Evolutionary conservation across 64 coral and sea anemone genomes (phyloP).

Genomic region (Platygyra sinensis): DNA sequence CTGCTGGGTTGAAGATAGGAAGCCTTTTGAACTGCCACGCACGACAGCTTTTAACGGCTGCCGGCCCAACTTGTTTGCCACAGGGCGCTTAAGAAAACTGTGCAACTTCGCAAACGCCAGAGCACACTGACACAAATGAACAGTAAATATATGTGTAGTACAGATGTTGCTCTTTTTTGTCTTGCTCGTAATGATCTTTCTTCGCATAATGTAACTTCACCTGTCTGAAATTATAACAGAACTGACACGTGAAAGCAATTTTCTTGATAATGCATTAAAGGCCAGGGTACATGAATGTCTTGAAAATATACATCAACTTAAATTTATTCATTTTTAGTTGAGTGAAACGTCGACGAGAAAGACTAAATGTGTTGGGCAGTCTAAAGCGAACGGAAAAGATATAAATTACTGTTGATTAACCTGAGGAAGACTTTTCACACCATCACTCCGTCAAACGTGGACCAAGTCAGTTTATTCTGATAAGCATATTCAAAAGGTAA

Average conservation of each 20-base stretch:
- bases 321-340: constrained; percentile 3
- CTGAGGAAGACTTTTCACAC: neutral
- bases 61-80: no score
- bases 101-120: no score
- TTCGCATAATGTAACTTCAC: neutral
- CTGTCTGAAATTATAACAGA: neutral
- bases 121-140: no score
- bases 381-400: neutral
- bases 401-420: neutral
- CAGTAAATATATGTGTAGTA: no score
- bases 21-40: no score
- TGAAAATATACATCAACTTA: neutral
- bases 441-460: neutral
- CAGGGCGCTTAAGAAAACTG: no score
- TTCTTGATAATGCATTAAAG: constrained; percentile 30
- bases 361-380: neutral
- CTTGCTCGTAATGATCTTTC: neutral
- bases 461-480: neutral
- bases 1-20: no score
- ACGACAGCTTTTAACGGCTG: no score
- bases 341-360: neutral
- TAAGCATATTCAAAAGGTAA: neutral
- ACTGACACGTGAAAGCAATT: constrained; percentile 36
- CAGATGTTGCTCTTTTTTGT: no score
- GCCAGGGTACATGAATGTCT: neutral